Percentiles rank a stretch among this genome's conserved stretches.
phyloP scores from a whole-genome alignment of 2,797 vertebrate species.

The Pipistrellus pipistrellus region DNA sequence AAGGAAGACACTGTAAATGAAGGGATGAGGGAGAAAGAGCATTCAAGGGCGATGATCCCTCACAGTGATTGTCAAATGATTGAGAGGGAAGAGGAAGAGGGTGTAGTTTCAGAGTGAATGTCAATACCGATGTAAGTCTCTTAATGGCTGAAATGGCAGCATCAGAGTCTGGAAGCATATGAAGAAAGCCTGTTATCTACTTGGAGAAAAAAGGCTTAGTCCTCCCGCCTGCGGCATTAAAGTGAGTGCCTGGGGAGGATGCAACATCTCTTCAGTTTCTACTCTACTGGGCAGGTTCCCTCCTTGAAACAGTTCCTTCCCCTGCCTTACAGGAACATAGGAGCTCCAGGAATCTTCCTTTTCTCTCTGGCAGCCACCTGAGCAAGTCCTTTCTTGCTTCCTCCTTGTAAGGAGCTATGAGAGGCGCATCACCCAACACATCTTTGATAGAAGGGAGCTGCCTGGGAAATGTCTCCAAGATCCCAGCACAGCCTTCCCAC shows the following conservation, averaged over 20 bases:
- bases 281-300: neutral
- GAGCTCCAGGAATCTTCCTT: neutral
- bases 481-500: no score
- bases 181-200: neutral
- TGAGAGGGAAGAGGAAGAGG: neutral
- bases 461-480: neutral
- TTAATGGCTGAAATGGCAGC: neutral
- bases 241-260: neutral
- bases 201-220: neutral
- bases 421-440: neutral
- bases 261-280: neutral
- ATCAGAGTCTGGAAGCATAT: neutral
- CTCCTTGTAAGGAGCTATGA: neutral
- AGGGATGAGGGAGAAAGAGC: neutral
- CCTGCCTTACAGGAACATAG: neutral
- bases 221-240: neutral
- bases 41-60: neutral
- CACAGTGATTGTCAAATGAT: neutral
- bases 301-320: neutral
- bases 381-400: neutral
- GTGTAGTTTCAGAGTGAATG: neutral
- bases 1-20: neutral
- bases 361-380: neutral
- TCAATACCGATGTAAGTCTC: neutral
- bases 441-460: neutral